Percentiles rank a stretch among this genome's conserved stretches.
Evolutionary conservation across 1,140 invertebrate species (phyloP).

Genomic region (Saccostrea echinata): DNA sequence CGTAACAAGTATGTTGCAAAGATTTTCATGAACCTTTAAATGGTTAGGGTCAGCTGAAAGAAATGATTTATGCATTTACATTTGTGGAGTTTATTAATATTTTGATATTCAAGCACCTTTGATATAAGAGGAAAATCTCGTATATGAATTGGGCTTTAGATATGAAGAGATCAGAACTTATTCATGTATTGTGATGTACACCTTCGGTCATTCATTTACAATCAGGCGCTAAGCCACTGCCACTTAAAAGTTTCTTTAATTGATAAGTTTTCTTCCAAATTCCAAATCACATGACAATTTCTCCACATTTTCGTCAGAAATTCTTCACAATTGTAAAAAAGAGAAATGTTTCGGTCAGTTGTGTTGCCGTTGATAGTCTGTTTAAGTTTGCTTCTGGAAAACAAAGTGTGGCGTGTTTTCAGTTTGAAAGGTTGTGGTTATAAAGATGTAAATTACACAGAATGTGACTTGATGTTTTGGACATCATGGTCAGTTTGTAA

Average conservation of each 20-base stretch:
- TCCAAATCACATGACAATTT: background rate
- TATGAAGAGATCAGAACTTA: background rate
- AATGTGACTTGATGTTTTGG: constrained; percentile 22
- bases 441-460: background rate
- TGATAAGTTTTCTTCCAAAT: background rate
- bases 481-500: background rate
- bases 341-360: background rate
- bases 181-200: background rate
- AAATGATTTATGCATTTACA: constrained; percentile 7
- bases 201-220: background rate
- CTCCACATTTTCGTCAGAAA: background rate
- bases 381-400: background rate
- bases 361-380: background rate
- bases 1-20: no score
- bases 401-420: background rate
- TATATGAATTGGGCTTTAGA: background rate
- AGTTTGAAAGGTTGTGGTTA: background rate
- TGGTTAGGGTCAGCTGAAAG: background rate
- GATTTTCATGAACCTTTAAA: no score
- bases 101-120: background rate
- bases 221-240: background rate
- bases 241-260: constrained; percentile 4
- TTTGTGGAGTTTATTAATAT: background rate
- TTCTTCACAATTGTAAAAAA: background rate
- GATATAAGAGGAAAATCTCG: background rate